A percentile compares a stretch with the other conserved stretches of the same genome.
These are phyloP conservation scores for Dryadula phaetusa DNA, from an alignment of 2,888 invertebrate genomes.

Conservation along the genomic window DNA sequence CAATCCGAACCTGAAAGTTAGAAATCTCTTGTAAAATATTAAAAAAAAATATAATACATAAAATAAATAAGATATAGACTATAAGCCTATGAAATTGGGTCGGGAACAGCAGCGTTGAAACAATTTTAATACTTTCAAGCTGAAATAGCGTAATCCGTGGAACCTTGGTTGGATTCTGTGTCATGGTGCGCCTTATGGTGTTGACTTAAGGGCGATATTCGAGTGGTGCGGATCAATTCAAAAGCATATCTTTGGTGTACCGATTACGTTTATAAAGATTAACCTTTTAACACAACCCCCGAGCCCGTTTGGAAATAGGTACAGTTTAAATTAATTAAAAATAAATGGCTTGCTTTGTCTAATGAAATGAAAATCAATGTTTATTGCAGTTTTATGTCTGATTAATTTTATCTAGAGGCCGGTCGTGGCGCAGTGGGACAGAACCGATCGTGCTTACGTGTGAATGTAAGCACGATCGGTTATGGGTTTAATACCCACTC, in stretches of 20 bases:
- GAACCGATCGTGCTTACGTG: too few species aligned
- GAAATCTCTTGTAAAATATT: conserved; percentile 24
- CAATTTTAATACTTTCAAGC: conserved; percentile 48
- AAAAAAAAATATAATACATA: conserved; percentile 36
- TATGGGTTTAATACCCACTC: too few species aligned
- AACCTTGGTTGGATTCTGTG: conserved; percentile 25
- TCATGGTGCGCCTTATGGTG: neutral
- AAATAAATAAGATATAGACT: conserved; percentile 39
- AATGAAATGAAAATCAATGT: conserved; percentile 24
- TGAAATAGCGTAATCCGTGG: conserved; percentile 36
- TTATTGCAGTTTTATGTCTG: conserved; percentile 4
- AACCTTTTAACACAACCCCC: conserved; percentile 38
- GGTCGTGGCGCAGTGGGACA: too few species aligned
- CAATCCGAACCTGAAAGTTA: neutral
- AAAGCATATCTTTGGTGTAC: conserved; percentile 29
- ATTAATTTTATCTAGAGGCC: neutral
- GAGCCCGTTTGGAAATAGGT: conserved; percentile 38
- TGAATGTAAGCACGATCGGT: too few species aligned
- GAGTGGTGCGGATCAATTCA: neutral
- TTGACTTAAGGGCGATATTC: conserved; percentile 15
- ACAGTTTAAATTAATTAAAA: conserved; percentile 37
- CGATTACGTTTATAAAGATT: conserved; percentile 38
- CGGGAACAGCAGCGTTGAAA: conserved; percentile 47
- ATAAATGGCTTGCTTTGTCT: conserved; percentile 14
- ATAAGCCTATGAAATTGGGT: conserved; percentile 49